Conservation (phyloP, 2,888 invertebrate genomes). For the Gastrophysa polygoni region DNA sequence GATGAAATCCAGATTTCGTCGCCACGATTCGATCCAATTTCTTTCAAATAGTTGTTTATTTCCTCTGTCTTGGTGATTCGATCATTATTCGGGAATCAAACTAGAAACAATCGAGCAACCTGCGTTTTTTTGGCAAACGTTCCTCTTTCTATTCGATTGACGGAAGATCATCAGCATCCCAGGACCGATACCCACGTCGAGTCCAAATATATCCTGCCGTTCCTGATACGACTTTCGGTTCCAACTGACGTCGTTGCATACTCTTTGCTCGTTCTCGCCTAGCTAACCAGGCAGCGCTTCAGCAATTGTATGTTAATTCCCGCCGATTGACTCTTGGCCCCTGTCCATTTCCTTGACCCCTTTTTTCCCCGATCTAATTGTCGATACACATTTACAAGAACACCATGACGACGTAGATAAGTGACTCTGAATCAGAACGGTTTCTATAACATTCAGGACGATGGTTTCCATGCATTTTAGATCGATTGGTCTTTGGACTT, state of each 20-base stretch:
- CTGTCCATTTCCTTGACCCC: slow-evolving; percentile 49
- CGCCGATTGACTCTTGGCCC: slow-evolving; percentile 50
- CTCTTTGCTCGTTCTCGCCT: neutral
- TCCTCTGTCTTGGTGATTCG: no score
- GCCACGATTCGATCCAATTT: no score
- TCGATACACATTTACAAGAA: slow-evolving; percentile 30
- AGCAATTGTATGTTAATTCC: slow-evolving; percentile 46
- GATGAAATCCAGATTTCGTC: no score
- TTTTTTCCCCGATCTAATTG: slow-evolving; percentile 32
- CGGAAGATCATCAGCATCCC: slow-evolving; percentile 5
- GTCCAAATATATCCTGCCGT: slow-evolving; percentile 13
- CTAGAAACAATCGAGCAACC: neutral
- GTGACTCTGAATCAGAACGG: slow-evolving; percentile 12
- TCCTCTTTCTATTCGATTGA: neutral
- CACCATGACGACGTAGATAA: slow-evolving; percentile 23
- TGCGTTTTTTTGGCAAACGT: neutral
- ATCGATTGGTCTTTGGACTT: slow-evolving; percentile 1
- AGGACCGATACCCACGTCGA: slow-evolving; percentile 39
- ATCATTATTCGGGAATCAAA: neutral
- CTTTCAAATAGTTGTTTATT: no score
- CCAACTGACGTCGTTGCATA: neutral
- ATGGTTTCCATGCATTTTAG: slow-evolving; percentile 10
- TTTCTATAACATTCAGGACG: slow-evolving; percentile 6
- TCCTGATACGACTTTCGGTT: neutral
- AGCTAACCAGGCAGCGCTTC: slow-evolving; percentile 19